Conservation (phyloP, 2,888 invertebrate species). For the Ormyrus thymus region DNA sequence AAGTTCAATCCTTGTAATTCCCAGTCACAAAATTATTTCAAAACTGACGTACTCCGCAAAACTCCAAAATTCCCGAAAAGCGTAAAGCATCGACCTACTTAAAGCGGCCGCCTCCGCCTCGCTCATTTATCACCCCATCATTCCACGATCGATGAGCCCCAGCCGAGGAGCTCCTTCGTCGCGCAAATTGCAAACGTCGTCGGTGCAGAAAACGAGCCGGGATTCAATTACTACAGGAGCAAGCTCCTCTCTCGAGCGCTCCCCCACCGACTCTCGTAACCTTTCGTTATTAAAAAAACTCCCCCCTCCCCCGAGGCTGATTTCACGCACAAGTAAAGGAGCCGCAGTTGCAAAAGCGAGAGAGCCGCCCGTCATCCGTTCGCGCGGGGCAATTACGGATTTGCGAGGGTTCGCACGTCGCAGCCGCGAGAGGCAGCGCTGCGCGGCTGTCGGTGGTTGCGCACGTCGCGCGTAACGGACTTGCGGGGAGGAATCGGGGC, state of each 20-base stretch:
- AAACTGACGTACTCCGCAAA: too few species aligned
- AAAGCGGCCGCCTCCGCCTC: too few species aligned
- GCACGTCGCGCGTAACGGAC: neutral
- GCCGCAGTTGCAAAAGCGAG: neutral
- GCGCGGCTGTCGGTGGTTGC: neutral
- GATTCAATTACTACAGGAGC: neutral
- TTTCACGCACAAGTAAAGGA: constrained; percentile 31
- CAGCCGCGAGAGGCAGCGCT: neutral
- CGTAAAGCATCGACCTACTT: too few species aligned
- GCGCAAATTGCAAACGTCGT: neutral
- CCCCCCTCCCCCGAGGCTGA: neutral
- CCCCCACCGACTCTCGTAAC: constrained; percentile 10
- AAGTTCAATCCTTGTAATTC: too few species aligned
- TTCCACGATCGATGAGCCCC: too few species aligned
- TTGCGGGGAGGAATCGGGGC: neutral
- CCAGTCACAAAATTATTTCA: too few species aligned
- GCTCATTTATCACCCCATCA: too few species aligned
- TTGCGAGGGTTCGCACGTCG: neutral
- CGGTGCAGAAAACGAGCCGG: neutral
- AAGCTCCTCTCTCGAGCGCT: neutral
- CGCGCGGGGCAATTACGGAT: too few species aligned
- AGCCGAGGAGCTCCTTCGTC: neutral
- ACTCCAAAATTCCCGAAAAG: too few species aligned
- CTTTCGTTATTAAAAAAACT: constrained; percentile 22
- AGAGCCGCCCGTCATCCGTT: neutral